These are phyloP conservation scores for Parotia lawesii DNA, from an alignment of 2,113 vertebrate genomes.

Conservation along the genomic window DNA sequence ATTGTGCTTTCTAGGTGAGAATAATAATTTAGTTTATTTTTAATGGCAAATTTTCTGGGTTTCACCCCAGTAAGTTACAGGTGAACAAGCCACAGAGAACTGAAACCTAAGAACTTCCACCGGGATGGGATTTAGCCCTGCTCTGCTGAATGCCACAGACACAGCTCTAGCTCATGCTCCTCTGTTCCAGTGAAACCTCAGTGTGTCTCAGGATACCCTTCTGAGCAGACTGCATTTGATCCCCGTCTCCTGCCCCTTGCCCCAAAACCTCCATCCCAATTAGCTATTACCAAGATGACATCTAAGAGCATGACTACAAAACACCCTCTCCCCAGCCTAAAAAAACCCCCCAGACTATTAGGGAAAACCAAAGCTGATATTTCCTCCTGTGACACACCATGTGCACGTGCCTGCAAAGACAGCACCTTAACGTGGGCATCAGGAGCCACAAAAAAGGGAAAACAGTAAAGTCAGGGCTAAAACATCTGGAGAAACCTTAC, in stretches of 20 bases:
- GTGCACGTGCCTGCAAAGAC: neutral
- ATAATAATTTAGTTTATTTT: neutral
- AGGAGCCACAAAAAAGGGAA: neutral
- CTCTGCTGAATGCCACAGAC: neutral
- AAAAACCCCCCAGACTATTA: neutral
- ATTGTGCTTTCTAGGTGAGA: neutral
- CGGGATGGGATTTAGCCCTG: neutral
- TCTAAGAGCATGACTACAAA: neutral
- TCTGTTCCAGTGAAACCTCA: neutral
- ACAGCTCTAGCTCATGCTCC: accelerated
- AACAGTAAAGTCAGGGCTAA: neutral
- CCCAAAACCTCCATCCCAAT: neutral
- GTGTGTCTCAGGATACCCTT: accelerated
- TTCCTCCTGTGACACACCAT: neutral
- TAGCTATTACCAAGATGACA: neutral
- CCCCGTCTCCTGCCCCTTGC: neutral
- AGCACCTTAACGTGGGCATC: neutral
- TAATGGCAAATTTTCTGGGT: neutral
- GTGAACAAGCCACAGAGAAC: neutral
- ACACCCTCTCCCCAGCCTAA: neutral
- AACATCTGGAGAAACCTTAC: neutral
- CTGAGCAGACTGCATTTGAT: neutral
- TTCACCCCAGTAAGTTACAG: neutral
- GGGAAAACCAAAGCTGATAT: neutral
- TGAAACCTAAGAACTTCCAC: neutral